phyloP scores from a whole-genome alignment of 2,797 vertebrate genomes.

The Taeniopygia guttata region DNA sequence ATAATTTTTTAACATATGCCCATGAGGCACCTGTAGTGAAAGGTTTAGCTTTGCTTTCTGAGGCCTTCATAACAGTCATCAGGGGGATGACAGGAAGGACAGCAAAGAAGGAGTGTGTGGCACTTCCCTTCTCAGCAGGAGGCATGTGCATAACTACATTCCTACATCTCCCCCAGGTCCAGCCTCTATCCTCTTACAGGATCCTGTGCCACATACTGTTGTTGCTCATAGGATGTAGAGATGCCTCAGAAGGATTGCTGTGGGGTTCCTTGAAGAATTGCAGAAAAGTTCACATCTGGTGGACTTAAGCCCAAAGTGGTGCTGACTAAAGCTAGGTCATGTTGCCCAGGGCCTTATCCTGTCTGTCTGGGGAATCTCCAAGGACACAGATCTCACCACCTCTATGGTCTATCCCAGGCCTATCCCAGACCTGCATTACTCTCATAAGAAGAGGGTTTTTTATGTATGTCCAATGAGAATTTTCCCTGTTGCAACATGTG shows the following conservation, averaged over 20 bases:
- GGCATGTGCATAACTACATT: too few relatives aligned
- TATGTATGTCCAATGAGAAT: not conserved
- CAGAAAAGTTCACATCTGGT: not conserved
- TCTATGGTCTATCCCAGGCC: not conserved
- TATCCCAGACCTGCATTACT: not conserved
- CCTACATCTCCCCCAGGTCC: not conserved
- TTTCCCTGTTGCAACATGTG: not conserved
- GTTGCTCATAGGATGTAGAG: not conserved
- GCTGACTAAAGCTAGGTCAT: not conserved
- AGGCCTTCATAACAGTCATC: not conserved
- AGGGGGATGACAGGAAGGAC: not conserved
- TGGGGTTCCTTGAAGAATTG: not conserved
- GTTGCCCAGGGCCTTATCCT: not conserved
- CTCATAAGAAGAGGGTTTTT: not conserved
- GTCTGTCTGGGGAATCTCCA: not conserved
- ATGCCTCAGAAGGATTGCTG: not conserved
- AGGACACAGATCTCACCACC: not conserved
- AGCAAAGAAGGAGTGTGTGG: not conserved
- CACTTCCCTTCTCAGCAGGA: not conserved
- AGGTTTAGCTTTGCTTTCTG: not conserved
- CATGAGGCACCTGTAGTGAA: not conserved
- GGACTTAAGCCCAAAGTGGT: not conserved
- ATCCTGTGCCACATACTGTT: accelerated
- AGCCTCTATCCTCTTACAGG: not conserved
- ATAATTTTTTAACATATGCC: not conserved